phyloP scores from a whole-genome alignment of 2,797 vertebrate genomes.

The Rhynchotus rufescens region DNA sequence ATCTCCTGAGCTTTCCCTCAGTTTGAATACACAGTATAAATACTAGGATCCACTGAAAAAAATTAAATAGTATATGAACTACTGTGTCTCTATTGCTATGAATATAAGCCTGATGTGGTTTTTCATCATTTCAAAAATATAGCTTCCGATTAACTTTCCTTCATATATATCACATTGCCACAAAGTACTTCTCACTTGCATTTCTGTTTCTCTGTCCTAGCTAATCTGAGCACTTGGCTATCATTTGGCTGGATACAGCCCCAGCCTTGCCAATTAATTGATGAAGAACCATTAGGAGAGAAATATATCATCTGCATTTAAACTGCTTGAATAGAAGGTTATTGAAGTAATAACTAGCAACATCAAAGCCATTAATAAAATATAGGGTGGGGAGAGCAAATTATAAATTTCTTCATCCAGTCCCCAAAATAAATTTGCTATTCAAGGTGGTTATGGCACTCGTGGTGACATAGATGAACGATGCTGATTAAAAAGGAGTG shows the following conservation, averaged over 20 bases:
- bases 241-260: conserved; percentile 23
- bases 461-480: conserved; percentile 63
- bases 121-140: neutral
- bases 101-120: neutral
- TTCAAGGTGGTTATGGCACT: conserved; percentile 48
- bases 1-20: neutral
- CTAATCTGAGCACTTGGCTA: conserved; percentile 29
- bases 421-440: conserved; percentile 58
- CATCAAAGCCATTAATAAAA: conserved; percentile 79
- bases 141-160: neutral
- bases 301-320: conserved; percentile 70
- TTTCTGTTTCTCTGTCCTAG: neutral
- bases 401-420: conserved; percentile 61
- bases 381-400: conserved; percentile 61
- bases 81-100: neutral
- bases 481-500: conserved; percentile 72
- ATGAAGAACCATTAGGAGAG: conserved; percentile 58
- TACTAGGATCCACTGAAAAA: neutral
- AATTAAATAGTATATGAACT: neutral
- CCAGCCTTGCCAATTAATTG: conserved; percentile 57
- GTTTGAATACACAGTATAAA: neutral
- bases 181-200: neutral
- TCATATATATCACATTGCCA: neutral
- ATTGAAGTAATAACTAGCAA: conserved; percentile 69
- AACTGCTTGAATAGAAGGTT: conserved; percentile 57